Conservation (phyloP, 2,797 vertebrate species). For the Craterocephalus amniculus region DNA sequence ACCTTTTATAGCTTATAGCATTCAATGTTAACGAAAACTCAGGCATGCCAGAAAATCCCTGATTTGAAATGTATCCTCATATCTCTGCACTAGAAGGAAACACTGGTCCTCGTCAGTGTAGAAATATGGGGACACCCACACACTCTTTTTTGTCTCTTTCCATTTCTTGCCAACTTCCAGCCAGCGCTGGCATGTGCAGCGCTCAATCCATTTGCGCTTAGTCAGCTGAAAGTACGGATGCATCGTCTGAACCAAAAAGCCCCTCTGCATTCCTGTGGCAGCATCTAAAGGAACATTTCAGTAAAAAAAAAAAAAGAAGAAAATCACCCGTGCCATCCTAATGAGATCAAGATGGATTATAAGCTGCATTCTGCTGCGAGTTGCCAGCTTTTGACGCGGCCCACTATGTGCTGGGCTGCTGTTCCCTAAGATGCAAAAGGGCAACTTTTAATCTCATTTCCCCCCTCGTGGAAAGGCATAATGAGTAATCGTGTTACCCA, state of each 20-base stretch:
- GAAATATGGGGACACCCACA: slow-evolving; percentile 4
- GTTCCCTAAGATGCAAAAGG: slow-evolving; percentile 66
- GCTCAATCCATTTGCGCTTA: slow-evolving; percentile 48
- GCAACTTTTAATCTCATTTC: slow-evolving; percentile 79
- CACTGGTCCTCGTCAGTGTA: slow-evolving; percentile 4
- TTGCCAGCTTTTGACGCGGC: slow-evolving; percentile 60
- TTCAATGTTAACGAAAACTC: background rate
- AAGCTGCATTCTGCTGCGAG: slow-evolving; percentile 59
- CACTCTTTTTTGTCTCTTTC: slow-evolving; percentile 22
- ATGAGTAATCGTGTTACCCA: slow-evolving; percentile 74
- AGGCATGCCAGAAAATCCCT: background rate
- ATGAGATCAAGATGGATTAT: slow-evolving; percentile 80
- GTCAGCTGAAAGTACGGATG: slow-evolving; percentile 69
- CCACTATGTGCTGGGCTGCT: slow-evolving; percentile 44
- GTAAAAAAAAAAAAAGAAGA: slow-evolving; percentile 33
- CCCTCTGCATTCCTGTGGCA: slow-evolving; percentile 73
- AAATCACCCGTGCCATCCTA: slow-evolving; percentile 64
- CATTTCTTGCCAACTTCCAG: slow-evolving; percentile 36
- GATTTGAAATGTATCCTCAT: background rate
- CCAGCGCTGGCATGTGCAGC: slow-evolving; percentile 46
- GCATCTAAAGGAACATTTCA: slow-evolving; percentile 75
- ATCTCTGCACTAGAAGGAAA: background rate
- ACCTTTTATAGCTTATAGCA: background rate
- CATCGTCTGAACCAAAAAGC: slow-evolving; percentile 63
- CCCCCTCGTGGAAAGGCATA: slow-evolving; percentile 65